phyloP scores from a whole-genome alignment of 1,140 invertebrate species.

The Microplitis demolitor region DNA sequence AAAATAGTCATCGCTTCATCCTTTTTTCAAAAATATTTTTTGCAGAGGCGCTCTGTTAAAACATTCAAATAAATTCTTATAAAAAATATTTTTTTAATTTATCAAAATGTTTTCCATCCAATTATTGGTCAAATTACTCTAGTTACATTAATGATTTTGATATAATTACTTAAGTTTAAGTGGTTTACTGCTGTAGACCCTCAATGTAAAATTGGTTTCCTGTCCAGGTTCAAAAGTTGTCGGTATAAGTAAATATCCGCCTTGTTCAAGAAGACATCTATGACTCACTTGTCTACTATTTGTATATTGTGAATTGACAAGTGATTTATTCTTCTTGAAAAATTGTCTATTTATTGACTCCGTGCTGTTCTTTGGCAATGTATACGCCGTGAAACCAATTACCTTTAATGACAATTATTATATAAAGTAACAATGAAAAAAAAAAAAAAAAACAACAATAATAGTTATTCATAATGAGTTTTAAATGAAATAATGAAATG shows the following conservation, averaged over 20 bases:
- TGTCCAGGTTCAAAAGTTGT: conserved; percentile 91
- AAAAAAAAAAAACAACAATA: background rate
- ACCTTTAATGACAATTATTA: conserved; percentile 61
- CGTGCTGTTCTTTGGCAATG: conserved; percentile 72
- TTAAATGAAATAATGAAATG: background rate
- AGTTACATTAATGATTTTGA: background rate
- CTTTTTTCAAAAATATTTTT: too few species aligned
- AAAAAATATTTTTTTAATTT: too few species aligned
- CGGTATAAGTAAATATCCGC: conserved; percentile 84
- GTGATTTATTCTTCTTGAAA: conserved; percentile 87
- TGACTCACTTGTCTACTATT: conserved; percentile 87
- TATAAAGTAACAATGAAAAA: background rate
- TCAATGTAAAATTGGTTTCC: conserved; percentile 83
- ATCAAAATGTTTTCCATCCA: too few species aligned
- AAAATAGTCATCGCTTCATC: too few species aligned
- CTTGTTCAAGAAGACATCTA: conserved; percentile 80
- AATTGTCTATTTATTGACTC: conserved; percentile 75
- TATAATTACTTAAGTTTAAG: conserved; percentile 76
- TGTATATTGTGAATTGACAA: conserved; percentile 89
- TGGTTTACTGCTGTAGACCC: conserved; percentile 82
- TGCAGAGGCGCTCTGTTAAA: too few species aligned
- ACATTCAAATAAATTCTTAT: too few species aligned
- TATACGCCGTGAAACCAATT: conserved; percentile 91
- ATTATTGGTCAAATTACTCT: background rate
- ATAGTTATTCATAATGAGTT: background rate